phyloP scores from a whole-genome alignment of 2,888 invertebrate species.

The Xestia xanthographa region DNA sequence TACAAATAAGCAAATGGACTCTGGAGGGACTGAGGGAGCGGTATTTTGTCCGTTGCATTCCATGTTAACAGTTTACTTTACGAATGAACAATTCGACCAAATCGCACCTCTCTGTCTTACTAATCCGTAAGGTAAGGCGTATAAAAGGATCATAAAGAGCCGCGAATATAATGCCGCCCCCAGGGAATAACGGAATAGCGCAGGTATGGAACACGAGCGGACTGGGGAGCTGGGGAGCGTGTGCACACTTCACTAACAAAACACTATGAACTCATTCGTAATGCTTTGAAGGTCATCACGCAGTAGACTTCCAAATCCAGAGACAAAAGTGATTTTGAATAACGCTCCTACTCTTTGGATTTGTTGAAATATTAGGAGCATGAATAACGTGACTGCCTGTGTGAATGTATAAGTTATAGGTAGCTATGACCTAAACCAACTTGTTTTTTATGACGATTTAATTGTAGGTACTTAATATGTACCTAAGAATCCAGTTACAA shows the following conservation, averaged over 20 bases:
- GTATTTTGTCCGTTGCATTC: conserved; percentile 37
- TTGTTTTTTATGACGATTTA: background rate
- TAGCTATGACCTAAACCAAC: background rate
- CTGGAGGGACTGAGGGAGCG: background rate
- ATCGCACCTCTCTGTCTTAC: conserved; percentile 65
- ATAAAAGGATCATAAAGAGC: conserved; percentile 59
- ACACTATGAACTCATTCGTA: conserved; percentile 46
- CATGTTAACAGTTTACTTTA: conserved; percentile 39
- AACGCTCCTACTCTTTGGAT: background rate
- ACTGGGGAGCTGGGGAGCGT: conserved; percentile 35
- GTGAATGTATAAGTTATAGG: conserved; percentile 2
- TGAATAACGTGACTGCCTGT: background rate
- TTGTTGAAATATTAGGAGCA: conserved; percentile 27
- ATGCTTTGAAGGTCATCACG: conserved; percentile 61
- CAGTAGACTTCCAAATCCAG: conserved; percentile 41
- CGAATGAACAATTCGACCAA: conserved; percentile 46
- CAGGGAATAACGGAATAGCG: conserved; percentile 68
- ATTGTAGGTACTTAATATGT: background rate
- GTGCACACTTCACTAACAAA: conserved; percentile 56
- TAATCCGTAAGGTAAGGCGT: conserved; percentile 58
- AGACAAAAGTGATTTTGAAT: conserved; percentile 47
- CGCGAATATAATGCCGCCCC: conserved; percentile 64
- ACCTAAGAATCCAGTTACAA: background rate
- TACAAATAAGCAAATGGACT: conserved; percentile 15
- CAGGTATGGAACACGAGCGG: conserved; percentile 66